Percentiles rank a stretch among this genome's conserved stretches.
Evolutionary conservation across 2,797 vertebrate species (phyloP).

Genomic region (Sandelia bainsii): DNA sequence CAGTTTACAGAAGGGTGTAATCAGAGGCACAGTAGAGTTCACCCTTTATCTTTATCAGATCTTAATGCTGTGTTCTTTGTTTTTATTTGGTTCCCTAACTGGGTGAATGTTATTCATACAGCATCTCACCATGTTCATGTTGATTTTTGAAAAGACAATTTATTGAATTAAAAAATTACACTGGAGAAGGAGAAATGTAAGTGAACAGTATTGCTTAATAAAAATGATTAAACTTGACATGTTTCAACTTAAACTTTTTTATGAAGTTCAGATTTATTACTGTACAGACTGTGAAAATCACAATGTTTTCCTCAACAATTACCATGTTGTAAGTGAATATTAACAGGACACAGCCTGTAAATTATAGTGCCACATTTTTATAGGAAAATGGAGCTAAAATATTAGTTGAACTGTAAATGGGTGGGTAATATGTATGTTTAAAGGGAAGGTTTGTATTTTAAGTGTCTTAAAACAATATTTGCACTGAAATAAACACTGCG

Average conservation of each 20-base stretch:
- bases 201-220: conserved; percentile 88
- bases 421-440: no score
- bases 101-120: conserved; percentile 77
- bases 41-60: conserved; percentile 72
- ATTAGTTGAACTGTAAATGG: no score
- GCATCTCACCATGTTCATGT: conserved; percentile 71
- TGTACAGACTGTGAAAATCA: background rate
- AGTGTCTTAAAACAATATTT: no score
- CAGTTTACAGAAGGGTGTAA: conserved; percentile 80
- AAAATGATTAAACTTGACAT: conserved; percentile 80
- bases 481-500: no score
- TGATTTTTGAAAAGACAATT: conserved; percentile 72
- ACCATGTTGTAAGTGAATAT: background rate
- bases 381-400: no score
- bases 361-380: no score
- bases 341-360: background rate
- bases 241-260: background rate
- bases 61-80: conserved; percentile 77
- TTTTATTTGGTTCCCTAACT: conserved; percentile 70
- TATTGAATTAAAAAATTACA: conserved; percentile 82
- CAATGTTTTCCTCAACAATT: background rate
- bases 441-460: no score
- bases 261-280: background rate
- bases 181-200: conserved; percentile 86
- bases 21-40: conserved; percentile 73